Evolutionary conservation across 1,140 invertebrate genomes (phyloP).

Genomic region (Calliopsis andreniformis): DNA sequence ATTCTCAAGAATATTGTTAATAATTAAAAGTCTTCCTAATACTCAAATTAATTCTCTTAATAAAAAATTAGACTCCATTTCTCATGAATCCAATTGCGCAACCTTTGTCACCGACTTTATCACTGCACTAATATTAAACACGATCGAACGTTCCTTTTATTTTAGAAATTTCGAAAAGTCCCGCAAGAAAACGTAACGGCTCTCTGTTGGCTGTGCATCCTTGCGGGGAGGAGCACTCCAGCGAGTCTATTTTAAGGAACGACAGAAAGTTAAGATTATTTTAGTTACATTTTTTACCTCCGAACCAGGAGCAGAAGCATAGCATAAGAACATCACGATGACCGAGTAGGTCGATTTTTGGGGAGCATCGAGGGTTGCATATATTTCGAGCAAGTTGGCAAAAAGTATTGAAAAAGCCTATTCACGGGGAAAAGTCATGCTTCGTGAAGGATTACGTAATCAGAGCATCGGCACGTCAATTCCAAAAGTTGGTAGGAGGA

Average conservation of each 20-base stretch:
- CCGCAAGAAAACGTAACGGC: conserved; percentile 28
- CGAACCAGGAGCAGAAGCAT: conserved; percentile 52
- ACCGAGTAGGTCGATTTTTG: conserved; percentile 62
- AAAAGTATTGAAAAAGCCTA: neutral
- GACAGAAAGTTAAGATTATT: conserved; percentile 69
- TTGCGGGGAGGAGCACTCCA: conserved; percentile 64
- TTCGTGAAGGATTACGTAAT: neutral
- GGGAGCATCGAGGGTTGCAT: conserved; percentile 3
- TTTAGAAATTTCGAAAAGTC: conserved; percentile 37
- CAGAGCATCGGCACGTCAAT: no score
- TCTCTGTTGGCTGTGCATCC: conserved; percentile 48
- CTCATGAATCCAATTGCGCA: neutral
- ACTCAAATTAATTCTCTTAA: no score
- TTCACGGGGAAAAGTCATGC: neutral
- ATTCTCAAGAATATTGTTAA: no score
- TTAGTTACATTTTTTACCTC: conserved; percentile 74
- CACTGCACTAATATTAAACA: neutral
- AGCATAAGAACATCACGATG: conserved; percentile 60
- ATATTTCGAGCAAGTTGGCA: neutral
- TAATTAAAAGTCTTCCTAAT: no score
- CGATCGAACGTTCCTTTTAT: neutral
- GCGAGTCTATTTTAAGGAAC: conserved; percentile 68
- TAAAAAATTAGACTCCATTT: no score
- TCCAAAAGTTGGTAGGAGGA: neutral
- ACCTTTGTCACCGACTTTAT: neutral